A percentile compares a stretch with the other conserved stretches of the same genome.
Conservation (phyloP, 2,797 vertebrate genomes). For the Taeniopygia guttata region DNA sequence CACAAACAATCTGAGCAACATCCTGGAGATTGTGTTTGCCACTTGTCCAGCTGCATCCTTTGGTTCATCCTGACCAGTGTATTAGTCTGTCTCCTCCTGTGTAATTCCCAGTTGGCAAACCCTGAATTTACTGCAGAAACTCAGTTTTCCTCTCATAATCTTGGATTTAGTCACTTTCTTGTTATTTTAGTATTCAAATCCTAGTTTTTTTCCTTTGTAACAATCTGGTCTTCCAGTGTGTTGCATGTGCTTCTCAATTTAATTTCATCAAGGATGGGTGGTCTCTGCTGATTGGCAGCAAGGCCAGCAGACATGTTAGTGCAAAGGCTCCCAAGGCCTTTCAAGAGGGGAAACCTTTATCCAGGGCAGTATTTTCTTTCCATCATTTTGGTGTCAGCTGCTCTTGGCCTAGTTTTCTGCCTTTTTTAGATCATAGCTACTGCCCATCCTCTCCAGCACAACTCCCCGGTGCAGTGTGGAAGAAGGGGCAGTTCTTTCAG, state of each 20-base stretch:
- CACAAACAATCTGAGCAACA: neutral
- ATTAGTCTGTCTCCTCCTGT: neutral
- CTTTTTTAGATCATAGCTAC: neutral
- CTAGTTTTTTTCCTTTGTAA: neutral
- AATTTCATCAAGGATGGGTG: neutral
- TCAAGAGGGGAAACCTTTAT: neutral
- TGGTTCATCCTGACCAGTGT: neutral
- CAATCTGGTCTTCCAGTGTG: neutral
- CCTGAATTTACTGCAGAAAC: neutral
- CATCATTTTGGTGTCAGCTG: neutral
- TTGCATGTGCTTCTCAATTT: neutral
- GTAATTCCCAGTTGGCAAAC: neutral
- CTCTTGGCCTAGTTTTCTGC: neutral
- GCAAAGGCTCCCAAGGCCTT: neutral
- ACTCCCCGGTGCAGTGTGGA: accelerated
- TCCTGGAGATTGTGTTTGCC: neutral
- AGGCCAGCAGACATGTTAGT: neutral
- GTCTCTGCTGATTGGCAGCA: neutral
- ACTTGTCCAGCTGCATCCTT: neutral
- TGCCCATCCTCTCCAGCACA: neutral
- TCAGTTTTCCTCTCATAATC: neutral
- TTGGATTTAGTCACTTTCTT: neutral
- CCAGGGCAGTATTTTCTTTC: neutral
- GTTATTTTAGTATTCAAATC: neutral
- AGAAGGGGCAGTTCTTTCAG: neutral